phyloP scores from a whole-genome alignment of 2,888 invertebrate species.

The Callyntrura guangdongensis region DNA sequence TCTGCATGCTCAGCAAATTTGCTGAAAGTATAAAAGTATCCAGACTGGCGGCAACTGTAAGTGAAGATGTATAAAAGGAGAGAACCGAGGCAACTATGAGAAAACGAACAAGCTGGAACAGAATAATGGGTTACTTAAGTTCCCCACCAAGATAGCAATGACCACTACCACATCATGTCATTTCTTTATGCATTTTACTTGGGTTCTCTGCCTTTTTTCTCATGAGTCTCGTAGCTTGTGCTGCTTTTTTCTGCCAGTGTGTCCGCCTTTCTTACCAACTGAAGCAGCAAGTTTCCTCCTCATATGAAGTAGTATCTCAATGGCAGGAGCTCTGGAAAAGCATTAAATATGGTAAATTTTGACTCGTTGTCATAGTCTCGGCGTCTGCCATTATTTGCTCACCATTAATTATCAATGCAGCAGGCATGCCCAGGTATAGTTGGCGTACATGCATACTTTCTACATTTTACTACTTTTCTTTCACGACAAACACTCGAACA shows the following conservation, averaged over 20 bases:
- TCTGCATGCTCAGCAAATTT: slow-evolving; percentile 23
- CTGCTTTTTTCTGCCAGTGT: neutral
- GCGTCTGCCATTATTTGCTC: slow-evolving; percentile 46
- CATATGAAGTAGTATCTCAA: neutral
- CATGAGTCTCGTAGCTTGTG: neutral
- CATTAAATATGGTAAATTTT: slow-evolving; percentile 37
- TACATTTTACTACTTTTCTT: neutral
- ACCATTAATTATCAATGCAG: slow-evolving; percentile 45
- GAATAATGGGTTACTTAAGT: slow-evolving; percentile 16
- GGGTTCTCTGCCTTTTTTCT: slow-evolving; percentile 37
- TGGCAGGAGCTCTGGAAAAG: neutral
- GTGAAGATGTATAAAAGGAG: neutral
- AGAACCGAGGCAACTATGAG: neutral
- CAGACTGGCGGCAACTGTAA: neutral
- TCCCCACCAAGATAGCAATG: slow-evolving; percentile 2
- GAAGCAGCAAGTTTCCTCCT: neutral
- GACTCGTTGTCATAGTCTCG: slow-evolving; percentile 4
- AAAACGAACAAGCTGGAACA: neutral
- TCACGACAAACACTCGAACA: neutral
- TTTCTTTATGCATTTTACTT: slow-evolving; percentile 1
- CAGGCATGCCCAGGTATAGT: neutral
- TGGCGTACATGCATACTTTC: neutral
- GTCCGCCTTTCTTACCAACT: neutral
- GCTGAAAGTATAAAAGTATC: neutral
- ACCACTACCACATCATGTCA: slow-evolving; percentile 4